phyloP scores from a whole-genome alignment of 2,888 invertebrate genomes.

The Caradrina kadenii region DNA sequence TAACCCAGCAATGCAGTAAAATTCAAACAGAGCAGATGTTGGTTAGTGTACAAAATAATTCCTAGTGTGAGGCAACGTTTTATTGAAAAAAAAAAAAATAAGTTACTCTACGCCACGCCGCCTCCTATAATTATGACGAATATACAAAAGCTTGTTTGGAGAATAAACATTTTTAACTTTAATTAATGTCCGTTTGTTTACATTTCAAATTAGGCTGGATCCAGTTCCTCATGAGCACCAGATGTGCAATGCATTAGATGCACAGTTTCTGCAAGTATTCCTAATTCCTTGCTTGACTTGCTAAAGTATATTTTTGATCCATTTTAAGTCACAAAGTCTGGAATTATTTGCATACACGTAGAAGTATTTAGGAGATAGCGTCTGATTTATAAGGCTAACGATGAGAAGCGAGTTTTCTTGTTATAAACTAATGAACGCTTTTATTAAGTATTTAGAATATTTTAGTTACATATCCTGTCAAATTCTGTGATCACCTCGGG shows the following conservation, averaged over 20 bases:
- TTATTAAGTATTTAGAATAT: background rate
- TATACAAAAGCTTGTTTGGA: too few species aligned
- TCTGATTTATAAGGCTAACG: background rate
- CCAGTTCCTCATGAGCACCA: background rate
- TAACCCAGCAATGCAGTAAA: background rate
- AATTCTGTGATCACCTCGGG: background rate
- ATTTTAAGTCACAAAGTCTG: conserved; percentile 15
- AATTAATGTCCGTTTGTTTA: background rate
- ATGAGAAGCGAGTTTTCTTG: too few species aligned
- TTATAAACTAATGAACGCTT: background rate
- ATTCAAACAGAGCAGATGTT: background rate
- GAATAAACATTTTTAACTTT: background rate
- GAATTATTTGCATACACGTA: too few species aligned
- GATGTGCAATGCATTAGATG: conserved; percentile 9
- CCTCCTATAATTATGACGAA: background rate
- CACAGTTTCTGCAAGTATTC: background rate
- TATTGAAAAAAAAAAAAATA: too few species aligned
- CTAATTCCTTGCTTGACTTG: background rate
- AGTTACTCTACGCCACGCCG: too few species aligned
- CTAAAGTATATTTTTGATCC: conserved; percentile 23
- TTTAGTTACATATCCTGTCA: too few species aligned
- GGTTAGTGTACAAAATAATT: background rate
- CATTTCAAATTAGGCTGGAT: background rate
- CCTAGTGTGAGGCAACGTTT: too few species aligned
- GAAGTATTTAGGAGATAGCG: too few species aligned